A percentile compares a stretch with the other conserved stretches of the same genome.
Conservation (phyloP, 2,888 invertebrate species). For the Plagiodera versicolora region DNA sequence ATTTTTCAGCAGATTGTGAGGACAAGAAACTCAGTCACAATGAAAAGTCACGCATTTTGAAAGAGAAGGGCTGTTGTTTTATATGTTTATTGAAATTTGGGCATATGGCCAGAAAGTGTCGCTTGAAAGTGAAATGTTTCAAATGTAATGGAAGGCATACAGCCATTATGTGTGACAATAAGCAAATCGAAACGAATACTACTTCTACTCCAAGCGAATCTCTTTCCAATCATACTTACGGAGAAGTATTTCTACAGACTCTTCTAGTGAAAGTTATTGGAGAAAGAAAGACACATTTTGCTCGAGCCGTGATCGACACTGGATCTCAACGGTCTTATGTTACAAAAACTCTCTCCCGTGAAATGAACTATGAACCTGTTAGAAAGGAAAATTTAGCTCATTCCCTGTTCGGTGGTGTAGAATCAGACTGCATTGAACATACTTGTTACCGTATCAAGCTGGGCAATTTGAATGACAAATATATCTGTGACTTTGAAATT, state of each 20-base stretch:
- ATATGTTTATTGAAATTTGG: background rate
- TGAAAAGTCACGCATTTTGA: too few relatives aligned
- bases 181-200: too few relatives aligned
- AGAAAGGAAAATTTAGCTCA: background rate
- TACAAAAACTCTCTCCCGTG: background rate
- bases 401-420: background rate
- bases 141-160: background rate
- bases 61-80: background rate
- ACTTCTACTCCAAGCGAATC: too few relatives aligned
- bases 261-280: background rate
- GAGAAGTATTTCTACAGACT: background rate
- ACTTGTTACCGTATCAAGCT: background rate
- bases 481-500: background rate
- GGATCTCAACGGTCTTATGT: background rate
- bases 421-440: background rate
- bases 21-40: too few relatives aligned
- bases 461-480: background rate
- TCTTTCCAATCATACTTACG: background rate
- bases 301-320: background rate
- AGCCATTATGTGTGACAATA: background rate
- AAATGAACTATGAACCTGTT: background rate
- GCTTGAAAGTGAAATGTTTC: background rate
- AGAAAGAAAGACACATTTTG: background rate
- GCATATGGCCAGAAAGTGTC: background rate
- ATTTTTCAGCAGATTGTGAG: background rate